Base-by-base conservation (phyloP, 2,797 vertebrate genomes). In the Anguilla megastoma region DNA sequence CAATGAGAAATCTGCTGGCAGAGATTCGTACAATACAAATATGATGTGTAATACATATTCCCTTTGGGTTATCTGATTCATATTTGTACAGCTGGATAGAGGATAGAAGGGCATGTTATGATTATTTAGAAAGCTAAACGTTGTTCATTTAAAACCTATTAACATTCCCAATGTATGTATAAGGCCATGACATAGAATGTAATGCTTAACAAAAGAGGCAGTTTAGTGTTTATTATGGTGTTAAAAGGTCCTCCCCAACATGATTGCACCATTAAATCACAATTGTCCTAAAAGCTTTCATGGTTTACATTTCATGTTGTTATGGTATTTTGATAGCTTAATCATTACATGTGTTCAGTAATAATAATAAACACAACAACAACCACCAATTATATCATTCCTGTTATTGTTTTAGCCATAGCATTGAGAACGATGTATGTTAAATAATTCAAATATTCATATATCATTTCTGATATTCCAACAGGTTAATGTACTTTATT, bases 31-130 rank as follows among this genome's bases (percentile, higher is more conserved):
- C 63, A 74, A 36, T 85, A 69, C 87, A 87, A 87, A 90, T 50
- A 74, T 89, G 56, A 89, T 90, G 54, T 76, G 86, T 90, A 91
- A 90, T 52, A 36, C 87, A 90, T 89, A 89, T 87, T 86, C 85
- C 88, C 88, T 85, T 50, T 54, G 58, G 87, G 89, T 84, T 82
- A 86, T 82, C 69, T 2, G 0, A 36, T 30, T 90, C 27, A 79
- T 93, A 89, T 93, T 92, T 93, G 89, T 83, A 89, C 92, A 93
- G 92, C 92, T 93, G 92, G 79, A 69, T 63, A 33, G 89, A 85
- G 88, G 90, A 91, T 91, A 79, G 60, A 14, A 2, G 36, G 60
- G 45, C 66, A 85, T 86, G 48, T 69, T 86, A 79, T 82, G 69
- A 88, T 52, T 87, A 88, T 87, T 91, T 90, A 27, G 88, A 88